Conservation (phyloP, 2,888 invertebrate species). For the Dioctria rufipes region DNA sequence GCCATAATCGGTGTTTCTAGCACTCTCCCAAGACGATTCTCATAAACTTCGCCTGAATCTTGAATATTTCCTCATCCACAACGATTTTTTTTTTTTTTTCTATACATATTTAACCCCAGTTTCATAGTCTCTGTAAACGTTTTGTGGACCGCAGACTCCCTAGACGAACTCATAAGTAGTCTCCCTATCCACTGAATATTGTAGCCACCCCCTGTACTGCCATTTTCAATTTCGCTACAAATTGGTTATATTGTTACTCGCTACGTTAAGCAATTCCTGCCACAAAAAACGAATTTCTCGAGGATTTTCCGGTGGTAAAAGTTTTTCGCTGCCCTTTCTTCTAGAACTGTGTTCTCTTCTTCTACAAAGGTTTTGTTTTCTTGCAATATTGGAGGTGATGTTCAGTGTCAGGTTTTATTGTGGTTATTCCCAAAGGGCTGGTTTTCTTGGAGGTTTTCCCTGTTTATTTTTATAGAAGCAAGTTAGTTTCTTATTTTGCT, state of each 20-base stretch:
- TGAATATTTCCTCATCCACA: background rate
- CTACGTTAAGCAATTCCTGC: constrained; percentile 63
- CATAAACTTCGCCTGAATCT: background rate
- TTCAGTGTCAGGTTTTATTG: constrained; percentile 37
- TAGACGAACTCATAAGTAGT: constrained; percentile 18
- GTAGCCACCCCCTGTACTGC: constrained; percentile 55
- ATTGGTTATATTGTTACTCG: constrained; percentile 64
- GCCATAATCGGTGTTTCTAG: background rate
- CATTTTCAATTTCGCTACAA: constrained; percentile 63
- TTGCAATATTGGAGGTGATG: constrained; percentile 21
- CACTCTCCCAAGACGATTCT: background rate
- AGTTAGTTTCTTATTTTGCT: constrained; percentile 29
- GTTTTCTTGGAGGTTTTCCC: constrained; percentile 1
- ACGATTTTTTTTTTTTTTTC: background rate
- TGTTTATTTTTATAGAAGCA: constrained; percentile 38
- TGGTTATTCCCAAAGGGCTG: constrained; percentile 17
- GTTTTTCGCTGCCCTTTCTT: constrained; percentile 10
- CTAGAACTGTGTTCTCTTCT: background rate
- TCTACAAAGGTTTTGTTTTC: constrained; percentile 36
- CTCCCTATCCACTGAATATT: background rate
- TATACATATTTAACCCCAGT: constrained; percentile 11
- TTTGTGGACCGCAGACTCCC: constrained; percentile 14
- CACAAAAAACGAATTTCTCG: constrained; percentile 59
- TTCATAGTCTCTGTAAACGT: background rate
- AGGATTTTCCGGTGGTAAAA: constrained; percentile 56